phyloP scores from a whole-genome alignment of 1,140 invertebrate species.

The Platyscapa corneri region DNA sequence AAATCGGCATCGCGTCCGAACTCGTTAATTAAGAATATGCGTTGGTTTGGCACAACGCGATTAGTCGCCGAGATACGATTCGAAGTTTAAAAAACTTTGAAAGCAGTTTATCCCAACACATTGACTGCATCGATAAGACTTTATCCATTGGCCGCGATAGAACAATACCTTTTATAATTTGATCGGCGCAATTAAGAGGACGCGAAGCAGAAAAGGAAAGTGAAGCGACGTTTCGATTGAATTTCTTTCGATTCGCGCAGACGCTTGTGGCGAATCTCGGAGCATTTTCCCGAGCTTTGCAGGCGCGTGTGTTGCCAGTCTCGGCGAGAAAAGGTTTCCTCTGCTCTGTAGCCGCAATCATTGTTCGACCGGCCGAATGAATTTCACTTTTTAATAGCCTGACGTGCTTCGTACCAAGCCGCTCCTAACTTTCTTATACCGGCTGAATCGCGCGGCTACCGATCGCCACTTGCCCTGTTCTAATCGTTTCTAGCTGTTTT shows the following conservation, averaged over 20 bases:
- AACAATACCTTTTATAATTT: constrained; percentile 46
- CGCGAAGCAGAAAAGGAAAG: background rate
- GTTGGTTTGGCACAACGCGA: background rate
- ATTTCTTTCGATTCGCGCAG: background rate
- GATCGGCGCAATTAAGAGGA: constrained; percentile 25
- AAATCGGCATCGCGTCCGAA: background rate
- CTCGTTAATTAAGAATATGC: constrained; percentile 19
- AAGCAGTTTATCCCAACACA: constrained; percentile 14
- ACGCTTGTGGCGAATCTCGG: constrained; percentile 2
- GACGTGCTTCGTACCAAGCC: constrained; percentile 52
- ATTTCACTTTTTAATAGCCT: constrained; percentile 60
- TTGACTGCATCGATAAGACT: constrained; percentile 42
- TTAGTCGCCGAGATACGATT: constrained; percentile 7
- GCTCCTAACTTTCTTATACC: constrained; percentile 51
- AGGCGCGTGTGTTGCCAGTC: background rate
- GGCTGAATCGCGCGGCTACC: constrained; percentile 49
- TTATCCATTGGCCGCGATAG: constrained; percentile 1
- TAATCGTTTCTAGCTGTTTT: constrained; percentile 23
- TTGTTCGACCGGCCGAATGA: constrained; percentile 45
- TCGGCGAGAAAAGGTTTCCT: constrained; percentile 1
- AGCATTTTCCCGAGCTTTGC: background rate
- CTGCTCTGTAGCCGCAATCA: constrained; percentile 16
- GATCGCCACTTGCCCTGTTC: constrained; percentile 19
- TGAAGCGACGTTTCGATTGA: constrained; percentile 1
- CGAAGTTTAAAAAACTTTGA: constrained; percentile 11